Base-by-base conservation (phyloP, 35 echinoderm and acorn worm genomes). In the Diadema setosum region DNA sequence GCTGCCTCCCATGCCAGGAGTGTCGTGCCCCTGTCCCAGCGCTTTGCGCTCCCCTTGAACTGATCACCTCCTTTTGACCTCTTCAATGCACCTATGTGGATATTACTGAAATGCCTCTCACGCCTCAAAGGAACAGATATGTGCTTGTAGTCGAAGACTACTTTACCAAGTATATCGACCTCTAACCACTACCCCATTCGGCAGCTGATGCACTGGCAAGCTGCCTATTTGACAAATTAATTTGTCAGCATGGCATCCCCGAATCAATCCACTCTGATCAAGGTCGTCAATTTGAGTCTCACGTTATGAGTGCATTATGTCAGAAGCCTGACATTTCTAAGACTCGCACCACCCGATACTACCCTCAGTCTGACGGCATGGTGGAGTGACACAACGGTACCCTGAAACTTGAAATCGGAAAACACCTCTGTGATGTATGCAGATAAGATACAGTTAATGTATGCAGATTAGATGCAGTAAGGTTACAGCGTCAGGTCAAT, bases 101-200 rank as follows among this genome's bases (percentile, higher is more conserved):
- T n/a, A n/a, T n/a, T n/a, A n/a, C n/a, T n/a, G n/a, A n/a, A n/a
- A n/a, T n/a, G n/a, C n/a, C n/a, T n/a, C n/a, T n/a, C n/a, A n/a
- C n/a, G 3, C 41, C 50, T 20, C 61, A 55, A 39, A 83, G 92
- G 7, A 90, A 94, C 69, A 23, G 92, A 50, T 94, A 94, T 76
- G 65, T 89, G 4, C 40, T 94, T 16, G 91, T 94, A 2, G 67
- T 94, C 5, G 80, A 20, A 18, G 86, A 94, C 55, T 94, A 94
- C 35, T 93, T 88, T 42, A 92, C 84, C 0, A 92, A 92, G 42
- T 89, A 89, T 61, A 39, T 94, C 3, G 84, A 84, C 48, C 65
- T 94, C 17, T 94, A 89, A 78, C 76, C 91, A 18, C 24, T 94
- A 39, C 31, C 35, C 20, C 24, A 84, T 42, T 82, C 76, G 31